Percentiles rank a stretch among this genome's conserved stretches.
These are phyloP conservation scores for Conchocele bisecta DNA, from an alignment of 2,888 invertebrate species.

Conservation along the genomic window DNA sequence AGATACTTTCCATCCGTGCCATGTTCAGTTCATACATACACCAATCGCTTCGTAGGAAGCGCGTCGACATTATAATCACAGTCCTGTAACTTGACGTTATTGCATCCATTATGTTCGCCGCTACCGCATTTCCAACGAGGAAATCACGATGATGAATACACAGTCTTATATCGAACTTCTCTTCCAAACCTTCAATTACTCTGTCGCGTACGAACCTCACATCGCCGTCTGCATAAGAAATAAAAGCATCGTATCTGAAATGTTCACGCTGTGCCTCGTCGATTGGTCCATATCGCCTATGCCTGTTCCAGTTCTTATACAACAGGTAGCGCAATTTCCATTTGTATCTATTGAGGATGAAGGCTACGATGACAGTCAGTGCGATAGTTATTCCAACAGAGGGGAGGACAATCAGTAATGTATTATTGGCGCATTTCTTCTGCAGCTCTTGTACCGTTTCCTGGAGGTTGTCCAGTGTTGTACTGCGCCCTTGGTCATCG, in stretches of 20 bases:
- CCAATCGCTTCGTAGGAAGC: constrained; percentile 55
- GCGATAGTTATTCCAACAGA: background rate
- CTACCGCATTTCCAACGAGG: constrained; percentile 54
- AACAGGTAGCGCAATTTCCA: constrained; percentile 55
- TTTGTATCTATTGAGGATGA: constrained; percentile 37
- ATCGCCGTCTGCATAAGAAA: constrained; percentile 49
- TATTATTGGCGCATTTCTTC: constrained; percentile 15
- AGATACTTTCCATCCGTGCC: constrained; percentile 59
- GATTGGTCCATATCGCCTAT: constrained; percentile 17
- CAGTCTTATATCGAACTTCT: constrained; percentile 34
- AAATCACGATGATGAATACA: constrained; percentile 64
- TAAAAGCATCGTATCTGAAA: constrained; percentile 56
- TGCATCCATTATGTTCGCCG: constrained; percentile 58
- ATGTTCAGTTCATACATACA: constrained; percentile 66
- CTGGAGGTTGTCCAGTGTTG: background rate
- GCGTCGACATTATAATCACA: constrained; percentile 49
- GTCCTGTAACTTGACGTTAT: constrained; percentile 62
- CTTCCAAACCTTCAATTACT: constrained; percentile 28
- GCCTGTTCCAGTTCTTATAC: constrained; percentile 36
- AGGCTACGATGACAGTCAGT: constrained; percentile 20
- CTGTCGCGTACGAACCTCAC: constrained; percentile 16
- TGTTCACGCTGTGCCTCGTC: constrained; percentile 1
- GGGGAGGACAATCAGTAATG: background rate
- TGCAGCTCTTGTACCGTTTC: background rate
- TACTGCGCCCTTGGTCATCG: background rate